Evolutionary conservation across 2,797 vertebrate species (phyloP), one percentile per base, ranked within the genome.

Genomic region (Pitangus sulphuratus): DNA sequence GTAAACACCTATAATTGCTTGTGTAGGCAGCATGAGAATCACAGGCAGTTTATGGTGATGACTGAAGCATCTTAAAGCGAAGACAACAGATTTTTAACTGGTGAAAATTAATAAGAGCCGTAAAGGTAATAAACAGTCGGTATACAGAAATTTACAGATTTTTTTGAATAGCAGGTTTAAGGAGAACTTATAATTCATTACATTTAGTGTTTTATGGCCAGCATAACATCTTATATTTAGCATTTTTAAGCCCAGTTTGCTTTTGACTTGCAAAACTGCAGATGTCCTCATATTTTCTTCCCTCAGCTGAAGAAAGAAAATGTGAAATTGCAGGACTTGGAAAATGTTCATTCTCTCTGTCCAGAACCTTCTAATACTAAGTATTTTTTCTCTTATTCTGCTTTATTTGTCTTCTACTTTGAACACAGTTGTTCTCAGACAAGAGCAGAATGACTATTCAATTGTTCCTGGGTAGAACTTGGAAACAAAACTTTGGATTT

Each of bases 1-100:
- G 42, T 85, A 84, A 94, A 92, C 50, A 81, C 84, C 81, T 40
- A 22, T 89, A 93, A 95, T 68, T 85, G 15, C 35, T 93, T 89
- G 25, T 45, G 58, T 80, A 96, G 65, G 61, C 35, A 85, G 25
- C 9, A 78, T 51, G 60, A 82, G 74, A 93, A 70, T 48, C 61
- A 48, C 35, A 86, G 51, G 35, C 4, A 6, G 42, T 53, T 84
- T 93, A 80, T 45, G 42, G 17, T 56, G 57, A 61, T 81, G 66
- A 79, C 31, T 61, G 25, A 54, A 90, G 22, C 40, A 51, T 17
- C 54, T 80, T 60, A 45, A 88, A 65, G 62, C 57, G 30, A 95
- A 84, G n/a, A 79, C 4, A 40, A 31, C 30, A 64, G n/a, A 53
- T 85, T 90, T 93, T 65, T 88, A 58, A 37, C 8, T 45, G 35